Conservation (phyloP, 2,113 vertebrate genomes). For the Calyptommatus sinebrachiatus region DNA sequence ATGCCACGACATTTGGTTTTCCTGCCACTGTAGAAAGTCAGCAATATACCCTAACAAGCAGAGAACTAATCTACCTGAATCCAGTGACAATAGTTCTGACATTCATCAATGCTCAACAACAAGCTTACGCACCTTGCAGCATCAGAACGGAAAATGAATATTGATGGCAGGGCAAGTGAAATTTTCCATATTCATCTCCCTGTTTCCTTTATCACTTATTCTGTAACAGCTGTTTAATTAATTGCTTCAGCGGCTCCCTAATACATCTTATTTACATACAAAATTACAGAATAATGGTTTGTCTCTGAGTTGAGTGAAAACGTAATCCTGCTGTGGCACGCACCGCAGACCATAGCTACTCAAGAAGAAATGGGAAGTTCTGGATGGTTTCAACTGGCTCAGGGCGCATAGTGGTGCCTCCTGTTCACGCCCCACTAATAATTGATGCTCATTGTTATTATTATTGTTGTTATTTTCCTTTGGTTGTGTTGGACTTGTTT, state of each 20-base stretch:
- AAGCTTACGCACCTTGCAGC: background rate
- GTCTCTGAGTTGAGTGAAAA: conserved; percentile 64
- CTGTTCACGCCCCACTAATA: background rate
- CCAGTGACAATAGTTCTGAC: background rate
- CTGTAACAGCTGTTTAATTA: conserved; percentile 76
- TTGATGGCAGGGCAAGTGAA: conserved; percentile 50
- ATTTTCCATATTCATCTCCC: conserved; percentile 53
- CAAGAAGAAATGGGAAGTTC: conserved; percentile 57
- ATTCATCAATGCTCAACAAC: background rate
- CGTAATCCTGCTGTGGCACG: conserved; percentile 62
- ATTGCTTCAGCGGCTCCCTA: conserved; percentile 69
- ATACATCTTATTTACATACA: conserved; percentile 76
- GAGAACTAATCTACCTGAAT: no score
- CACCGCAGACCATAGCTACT: conserved; percentile 58
- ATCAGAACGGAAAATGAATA: conserved; percentile 29
- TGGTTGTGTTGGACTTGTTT: conserved; percentile 25
- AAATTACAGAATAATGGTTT: conserved; percentile 73
- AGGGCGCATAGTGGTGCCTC: background rate
- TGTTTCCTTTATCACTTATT: conserved; percentile 69
- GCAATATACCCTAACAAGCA: no score
- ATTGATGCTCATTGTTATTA: background rate
- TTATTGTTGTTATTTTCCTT: background rate
- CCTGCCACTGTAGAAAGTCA: no score
- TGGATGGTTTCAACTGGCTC: conserved; percentile 33
- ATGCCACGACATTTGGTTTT: background rate